Percentiles rank a stretch among this genome's conserved stretches.
These are phyloP conservation scores for Micrastur ruficollis DNA, from an alignment of 2,797 vertebrate species.

Conservation along the genomic window DNA sequence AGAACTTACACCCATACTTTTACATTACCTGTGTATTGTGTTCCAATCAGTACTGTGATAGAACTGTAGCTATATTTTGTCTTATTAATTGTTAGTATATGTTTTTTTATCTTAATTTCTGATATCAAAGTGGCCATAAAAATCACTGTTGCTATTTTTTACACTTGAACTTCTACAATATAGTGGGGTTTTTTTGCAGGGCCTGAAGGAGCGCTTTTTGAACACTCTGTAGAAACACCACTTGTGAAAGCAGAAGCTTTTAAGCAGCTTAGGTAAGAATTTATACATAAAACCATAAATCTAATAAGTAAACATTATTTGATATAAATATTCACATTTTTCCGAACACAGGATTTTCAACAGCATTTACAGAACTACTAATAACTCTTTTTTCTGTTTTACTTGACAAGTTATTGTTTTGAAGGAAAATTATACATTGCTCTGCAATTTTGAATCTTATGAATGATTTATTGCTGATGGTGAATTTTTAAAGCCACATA, in stretches of 20 bases:
- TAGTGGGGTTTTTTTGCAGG: slow-evolving; percentile 48
- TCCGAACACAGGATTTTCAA: neutral
- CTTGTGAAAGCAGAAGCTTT: slow-evolving; percentile 84
- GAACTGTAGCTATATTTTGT: neutral
- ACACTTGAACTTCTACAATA: neutral
- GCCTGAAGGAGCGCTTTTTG: slow-evolving; percentile 85
- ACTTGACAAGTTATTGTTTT: neutral
- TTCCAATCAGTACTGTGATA: neutral
- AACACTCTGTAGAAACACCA: slow-evolving; percentile 92
- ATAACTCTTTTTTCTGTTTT: neutral
- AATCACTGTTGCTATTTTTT: neutral
- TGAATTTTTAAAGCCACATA: neutral
- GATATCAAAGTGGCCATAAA: neutral
- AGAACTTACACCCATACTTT: neutral
- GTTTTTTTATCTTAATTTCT: neutral
- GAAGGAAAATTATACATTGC: neutral
- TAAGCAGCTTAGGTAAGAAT: slow-evolving; percentile 87
- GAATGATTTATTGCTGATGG: neutral
- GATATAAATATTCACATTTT: neutral
- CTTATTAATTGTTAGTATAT: neutral
- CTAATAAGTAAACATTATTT: neutral
- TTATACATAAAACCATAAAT: neutral
- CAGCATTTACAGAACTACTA: neutral
- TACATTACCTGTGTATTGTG: neutral
- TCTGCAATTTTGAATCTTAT: neutral